phyloP scores from a whole-genome alignment of 1,140 invertebrate species.

The Sitodiplosis mosellana region DNA sequence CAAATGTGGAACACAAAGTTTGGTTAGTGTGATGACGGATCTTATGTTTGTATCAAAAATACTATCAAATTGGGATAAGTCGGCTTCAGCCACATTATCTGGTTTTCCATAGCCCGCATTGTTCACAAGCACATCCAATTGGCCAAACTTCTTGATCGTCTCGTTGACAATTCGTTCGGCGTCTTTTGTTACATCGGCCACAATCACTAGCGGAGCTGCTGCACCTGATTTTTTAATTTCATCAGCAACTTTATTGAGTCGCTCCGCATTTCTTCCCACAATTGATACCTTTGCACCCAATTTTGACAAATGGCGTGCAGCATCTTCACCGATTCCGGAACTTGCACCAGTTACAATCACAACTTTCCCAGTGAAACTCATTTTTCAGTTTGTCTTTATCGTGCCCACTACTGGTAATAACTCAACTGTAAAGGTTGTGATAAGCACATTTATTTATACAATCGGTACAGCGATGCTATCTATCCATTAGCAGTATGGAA shows the following conservation, averaged over 20 bases:
- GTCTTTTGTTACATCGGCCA: constrained; percentile 48
- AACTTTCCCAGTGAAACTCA: no score
- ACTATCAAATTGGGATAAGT: constrained; percentile 63
- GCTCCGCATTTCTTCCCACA: constrained; percentile 51
- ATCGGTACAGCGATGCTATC: no score
- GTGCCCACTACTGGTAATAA: no score
- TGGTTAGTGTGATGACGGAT: constrained; percentile 11
- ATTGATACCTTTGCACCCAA: constrained; percentile 54
- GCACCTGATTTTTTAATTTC: constrained; percentile 35
- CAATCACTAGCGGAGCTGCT: constrained; percentile 26
- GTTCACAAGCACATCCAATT: constrained; percentile 65
- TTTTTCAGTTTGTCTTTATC: no score
- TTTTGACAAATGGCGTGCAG: constrained; percentile 55
- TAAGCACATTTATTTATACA: no score
- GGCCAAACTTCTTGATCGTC: constrained; percentile 48
- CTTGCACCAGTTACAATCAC: constrained; percentile 57
- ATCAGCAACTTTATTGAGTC: constrained; percentile 35
- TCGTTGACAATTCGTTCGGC: constrained; percentile 48
- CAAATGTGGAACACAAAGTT: constrained; percentile 63
- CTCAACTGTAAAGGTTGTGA: no score
- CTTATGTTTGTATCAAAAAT: constrained; percentile 67
- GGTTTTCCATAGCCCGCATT: constrained; percentile 69
- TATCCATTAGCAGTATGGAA: no score
- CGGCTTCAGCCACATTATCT: constrained; percentile 67
- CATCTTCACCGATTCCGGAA: constrained; percentile 71